A percentile compares a stretch with the other conserved stretches of the same genome.
Conservation (phyloP, 2,797 vertebrate genomes). For the Arnoldichthys spilopterus region DNA sequence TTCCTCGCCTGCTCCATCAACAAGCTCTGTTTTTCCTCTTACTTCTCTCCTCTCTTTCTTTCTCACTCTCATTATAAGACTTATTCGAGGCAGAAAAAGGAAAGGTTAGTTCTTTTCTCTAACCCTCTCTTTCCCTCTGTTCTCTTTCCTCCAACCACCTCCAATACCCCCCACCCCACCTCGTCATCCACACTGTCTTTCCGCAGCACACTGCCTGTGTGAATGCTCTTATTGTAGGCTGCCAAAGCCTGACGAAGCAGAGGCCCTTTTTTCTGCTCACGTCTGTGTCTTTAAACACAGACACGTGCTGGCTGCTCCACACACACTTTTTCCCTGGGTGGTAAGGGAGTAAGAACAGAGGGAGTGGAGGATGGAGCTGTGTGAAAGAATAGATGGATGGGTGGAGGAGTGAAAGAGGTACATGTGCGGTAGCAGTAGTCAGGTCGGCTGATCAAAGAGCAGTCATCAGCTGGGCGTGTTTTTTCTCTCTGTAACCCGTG, state of each 20-base stretch:
- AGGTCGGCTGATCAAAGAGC: slow-evolving; percentile 36
- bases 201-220: slow-evolving; percentile 65
- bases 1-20: slow-evolving; percentile 46
- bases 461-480: slow-evolving; percentile 54
- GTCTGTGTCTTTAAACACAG: slow-evolving; percentile 51
- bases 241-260: slow-evolving; percentile 68
- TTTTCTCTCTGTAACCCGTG: slow-evolving; percentile 49
- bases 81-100: slow-evolving; percentile 54
- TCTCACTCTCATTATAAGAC: slow-evolving; percentile 32
- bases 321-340: slow-evolving; percentile 59
- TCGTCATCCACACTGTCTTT: slow-evolving; percentile 36
- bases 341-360: slow-evolving; percentile 36
- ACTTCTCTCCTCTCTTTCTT: slow-evolving; percentile 32
- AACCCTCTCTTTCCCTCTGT: slow-evolving; percentile 31
- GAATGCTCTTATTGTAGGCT: slow-evolving; percentile 78
- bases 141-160: slow-evolving; percentile 20
- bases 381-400: slow-evolving; percentile 10
- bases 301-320: slow-evolving; percentile 51
- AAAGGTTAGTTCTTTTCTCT: slow-evolving; percentile 46
- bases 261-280: slow-evolving; percentile 51
- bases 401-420: slow-evolving; percentile 16
- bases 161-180: slow-evolving; percentile 40
- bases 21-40: slow-evolving; percentile 54
- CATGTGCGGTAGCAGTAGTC: slow-evolving; percentile 16
- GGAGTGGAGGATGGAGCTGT: slow-evolving; percentile 8